phyloP scores from a whole-genome alignment of 2,113 vertebrate species.

The Dicaeum eximium region DNA sequence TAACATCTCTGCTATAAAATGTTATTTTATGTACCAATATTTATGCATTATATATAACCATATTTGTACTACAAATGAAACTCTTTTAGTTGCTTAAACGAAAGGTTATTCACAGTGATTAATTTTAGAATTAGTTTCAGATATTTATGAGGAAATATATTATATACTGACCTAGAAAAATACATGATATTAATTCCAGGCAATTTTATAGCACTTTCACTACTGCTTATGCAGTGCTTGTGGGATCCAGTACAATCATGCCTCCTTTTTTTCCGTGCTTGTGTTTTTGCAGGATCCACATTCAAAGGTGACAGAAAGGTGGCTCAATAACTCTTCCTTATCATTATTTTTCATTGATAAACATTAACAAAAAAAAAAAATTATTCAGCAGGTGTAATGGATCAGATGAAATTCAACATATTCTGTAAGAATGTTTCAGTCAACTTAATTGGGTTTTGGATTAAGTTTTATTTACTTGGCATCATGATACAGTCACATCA shows the following conservation, averaged over 20 bases:
- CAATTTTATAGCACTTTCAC: not conserved
- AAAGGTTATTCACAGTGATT: not conserved
- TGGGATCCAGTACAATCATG: not conserved
- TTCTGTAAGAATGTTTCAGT: not conserved
- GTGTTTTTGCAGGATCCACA: not conserved
- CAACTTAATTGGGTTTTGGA: not conserved
- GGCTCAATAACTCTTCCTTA: not conserved
- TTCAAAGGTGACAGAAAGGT: not conserved
- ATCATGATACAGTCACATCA: accelerated
- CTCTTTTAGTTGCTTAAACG: not conserved
- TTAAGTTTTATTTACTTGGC: not conserved
- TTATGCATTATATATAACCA: not conserved
- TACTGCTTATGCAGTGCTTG: not conserved
- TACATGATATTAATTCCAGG: not conserved
- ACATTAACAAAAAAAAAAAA: not conserved
- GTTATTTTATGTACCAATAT: not conserved
- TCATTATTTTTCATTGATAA: not conserved
- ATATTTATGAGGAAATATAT: not conserved
- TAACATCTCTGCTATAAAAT: not conserved
- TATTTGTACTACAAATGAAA: not conserved
- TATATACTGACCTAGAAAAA: not conserved
- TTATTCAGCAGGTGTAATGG: not conserved
- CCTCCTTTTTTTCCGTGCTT: not conserved
- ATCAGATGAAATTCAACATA: not conserved
- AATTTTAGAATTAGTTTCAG: not conserved